A percentile compares a stretch with the other conserved stretches of the same genome.
Evolutionary conservation across 2,888 invertebrate species (phyloP).

Genomic region (Yponomeuta sedellus): DNA sequence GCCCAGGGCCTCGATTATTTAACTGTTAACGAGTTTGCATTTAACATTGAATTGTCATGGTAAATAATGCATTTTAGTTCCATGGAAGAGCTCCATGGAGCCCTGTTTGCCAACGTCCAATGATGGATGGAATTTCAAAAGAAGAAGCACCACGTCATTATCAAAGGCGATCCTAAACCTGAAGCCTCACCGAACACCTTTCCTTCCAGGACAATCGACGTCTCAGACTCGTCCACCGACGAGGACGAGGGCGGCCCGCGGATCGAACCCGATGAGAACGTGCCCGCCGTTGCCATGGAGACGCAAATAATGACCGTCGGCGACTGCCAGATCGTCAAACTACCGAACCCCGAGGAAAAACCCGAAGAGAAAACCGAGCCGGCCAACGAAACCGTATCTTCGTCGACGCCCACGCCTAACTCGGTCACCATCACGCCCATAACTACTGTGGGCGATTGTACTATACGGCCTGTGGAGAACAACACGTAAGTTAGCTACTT

Average conservation of each 20-base stretch:
- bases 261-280: slow-evolving; percentile 52
- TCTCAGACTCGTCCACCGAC: slow-evolving; percentile 58
- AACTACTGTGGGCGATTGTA: slow-evolving; percentile 68
- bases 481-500: slow-evolving; percentile 38
- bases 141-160: too few relatives aligned
- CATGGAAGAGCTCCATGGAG: too few relatives aligned
- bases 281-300: slow-evolving; percentile 52
- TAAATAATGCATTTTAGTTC: too few relatives aligned
- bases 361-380: slow-evolving; percentile 44
- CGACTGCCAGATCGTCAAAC: slow-evolving; percentile 70
- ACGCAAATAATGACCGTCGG: slow-evolving; percentile 71
- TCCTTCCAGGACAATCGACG: slow-evolving; percentile 51
- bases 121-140: too few relatives aligned
- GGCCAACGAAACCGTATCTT: slow-evolving; percentile 29
- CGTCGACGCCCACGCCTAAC: slow-evolving; percentile 40
- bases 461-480: slow-evolving; percentile 65
- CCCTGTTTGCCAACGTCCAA: too few relatives aligned
- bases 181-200: neutral
- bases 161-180: neutral
- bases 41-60: too few relatives aligned
- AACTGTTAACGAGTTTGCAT: too few relatives aligned
- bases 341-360: slow-evolving; percentile 50
- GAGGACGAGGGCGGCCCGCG: slow-evolving; percentile 50
- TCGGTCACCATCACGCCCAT: slow-evolving; percentile 68
- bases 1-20: too few relatives aligned